Evolutionary conservation across 2,113 vertebrate genomes (phyloP).

Genomic region (Lepidothrix coronata): DNA sequence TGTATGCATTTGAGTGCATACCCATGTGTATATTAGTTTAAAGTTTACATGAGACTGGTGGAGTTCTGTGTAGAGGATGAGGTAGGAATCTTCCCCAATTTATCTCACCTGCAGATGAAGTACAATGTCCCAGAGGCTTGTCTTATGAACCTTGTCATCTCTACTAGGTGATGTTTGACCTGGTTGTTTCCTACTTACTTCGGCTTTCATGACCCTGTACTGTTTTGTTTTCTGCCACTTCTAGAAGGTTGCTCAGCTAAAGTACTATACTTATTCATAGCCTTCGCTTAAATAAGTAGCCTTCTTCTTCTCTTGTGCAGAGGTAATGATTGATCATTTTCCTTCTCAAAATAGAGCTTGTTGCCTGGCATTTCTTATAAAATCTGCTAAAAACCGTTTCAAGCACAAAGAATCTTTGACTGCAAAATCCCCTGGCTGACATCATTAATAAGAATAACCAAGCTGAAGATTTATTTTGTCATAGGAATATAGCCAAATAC

Average conservation of each 20-base stretch:
- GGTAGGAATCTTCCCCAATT: background rate
- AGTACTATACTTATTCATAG: background rate
- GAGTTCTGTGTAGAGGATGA: background rate
- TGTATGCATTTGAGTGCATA: background rate
- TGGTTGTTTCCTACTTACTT: background rate
- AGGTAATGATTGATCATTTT: constrained; percentile 10
- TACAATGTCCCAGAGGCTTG: background rate
- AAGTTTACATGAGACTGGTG: background rate
- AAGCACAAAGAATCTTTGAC: background rate
- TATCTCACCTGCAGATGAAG: background rate
- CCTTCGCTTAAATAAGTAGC: constrained; percentile 7
- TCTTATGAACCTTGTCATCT: background rate
- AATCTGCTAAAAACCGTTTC: background rate
- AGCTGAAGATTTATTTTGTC: background rate
- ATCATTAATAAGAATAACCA: constrained; percentile 26
- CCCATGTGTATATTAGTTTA: background rate
- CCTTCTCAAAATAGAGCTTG: constrained; percentile 10
- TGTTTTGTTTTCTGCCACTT: background rate
- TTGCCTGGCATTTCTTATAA: constrained; percentile 12
- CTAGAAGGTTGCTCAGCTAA: background rate
- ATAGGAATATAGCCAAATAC: background rate
- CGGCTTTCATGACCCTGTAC: background rate
- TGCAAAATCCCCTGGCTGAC: background rate
- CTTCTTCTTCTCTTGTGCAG: background rate
- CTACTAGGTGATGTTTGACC: background rate